Evolutionary conservation across 2,797 vertebrate genomes (phyloP).

Genomic region (Pelobates cultripes): DNA sequence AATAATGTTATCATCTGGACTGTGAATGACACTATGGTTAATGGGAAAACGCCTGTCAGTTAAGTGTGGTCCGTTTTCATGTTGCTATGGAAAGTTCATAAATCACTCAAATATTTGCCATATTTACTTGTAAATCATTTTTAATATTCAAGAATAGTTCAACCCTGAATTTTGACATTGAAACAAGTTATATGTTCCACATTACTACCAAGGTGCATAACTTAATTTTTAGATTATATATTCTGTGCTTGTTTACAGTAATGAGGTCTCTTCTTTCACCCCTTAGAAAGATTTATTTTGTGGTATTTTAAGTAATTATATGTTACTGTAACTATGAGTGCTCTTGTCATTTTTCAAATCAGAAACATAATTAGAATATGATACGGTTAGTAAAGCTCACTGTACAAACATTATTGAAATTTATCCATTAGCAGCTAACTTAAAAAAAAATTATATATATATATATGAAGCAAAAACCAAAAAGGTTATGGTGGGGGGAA

Average conservation of each 20-base stretch:
- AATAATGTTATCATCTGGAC: constrained; percentile 60
- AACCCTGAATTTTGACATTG: constrained; percentile 54
- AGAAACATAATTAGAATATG: background rate
- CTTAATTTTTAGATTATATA: constrained; percentile 9
- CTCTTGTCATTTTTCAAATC: background rate
- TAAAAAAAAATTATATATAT: no score
- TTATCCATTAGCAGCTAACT: no score
- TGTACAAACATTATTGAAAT: no score
- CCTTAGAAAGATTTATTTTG: background rate
- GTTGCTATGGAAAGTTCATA: constrained; percentile 57
- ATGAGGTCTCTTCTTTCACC: background rate
- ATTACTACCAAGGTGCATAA: background rate
- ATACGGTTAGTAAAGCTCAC: background rate
- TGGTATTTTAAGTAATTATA: background rate
- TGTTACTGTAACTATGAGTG: background rate
- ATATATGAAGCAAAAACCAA: no score
- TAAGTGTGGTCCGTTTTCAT: constrained; percentile 47
- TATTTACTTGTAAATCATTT: constrained; percentile 56
- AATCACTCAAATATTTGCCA: constrained; percentile 48
- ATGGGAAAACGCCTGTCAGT: constrained; percentile 54
- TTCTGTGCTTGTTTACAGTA: background rate
- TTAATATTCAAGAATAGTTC: constrained; percentile 44
- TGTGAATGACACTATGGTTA: constrained; percentile 56
- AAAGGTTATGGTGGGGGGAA: no score
- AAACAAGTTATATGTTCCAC: constrained; percentile 35